Conservation (phyloP, 1,140 invertebrate genomes). For the Papilio glaucus region DNA sequence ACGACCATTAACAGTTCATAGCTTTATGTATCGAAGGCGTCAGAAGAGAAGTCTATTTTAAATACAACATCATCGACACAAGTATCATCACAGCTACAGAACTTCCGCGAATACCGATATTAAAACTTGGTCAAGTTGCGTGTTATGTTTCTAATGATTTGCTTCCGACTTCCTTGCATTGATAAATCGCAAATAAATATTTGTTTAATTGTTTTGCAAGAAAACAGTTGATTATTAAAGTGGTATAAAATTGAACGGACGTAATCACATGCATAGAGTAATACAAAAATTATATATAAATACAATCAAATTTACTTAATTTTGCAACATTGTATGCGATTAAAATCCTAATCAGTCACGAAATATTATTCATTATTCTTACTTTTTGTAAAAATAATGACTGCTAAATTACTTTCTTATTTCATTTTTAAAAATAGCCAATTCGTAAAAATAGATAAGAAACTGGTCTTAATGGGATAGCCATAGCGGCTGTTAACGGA, state of each 20-base stretch:
- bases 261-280: no score
- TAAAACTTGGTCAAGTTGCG: conserved; percentile 21
- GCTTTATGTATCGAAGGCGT: background rate
- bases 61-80: background rate
- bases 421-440: background rate
- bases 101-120: conserved; percentile 3
- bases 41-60: background rate
- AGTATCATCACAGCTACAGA: background rate
- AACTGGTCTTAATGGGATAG: background rate
- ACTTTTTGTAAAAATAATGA: background rate
- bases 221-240: no score
- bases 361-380: no score
- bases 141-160: conserved; percentile 4
- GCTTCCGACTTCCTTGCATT: conserved; percentile 5
- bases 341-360: no score
- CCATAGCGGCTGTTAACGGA: conserved; percentile 49
- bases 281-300: no score
- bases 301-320: no score
- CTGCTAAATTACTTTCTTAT: background rate
- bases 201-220: no score
- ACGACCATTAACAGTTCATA: background rate
- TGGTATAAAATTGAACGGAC: no score
- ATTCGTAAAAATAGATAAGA: background rate
- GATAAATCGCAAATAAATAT: no score
- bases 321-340: no score